Evolutionary conservation across 1,140 invertebrate species (phyloP).

Genomic region (Polypedilum pembai): DNA sequence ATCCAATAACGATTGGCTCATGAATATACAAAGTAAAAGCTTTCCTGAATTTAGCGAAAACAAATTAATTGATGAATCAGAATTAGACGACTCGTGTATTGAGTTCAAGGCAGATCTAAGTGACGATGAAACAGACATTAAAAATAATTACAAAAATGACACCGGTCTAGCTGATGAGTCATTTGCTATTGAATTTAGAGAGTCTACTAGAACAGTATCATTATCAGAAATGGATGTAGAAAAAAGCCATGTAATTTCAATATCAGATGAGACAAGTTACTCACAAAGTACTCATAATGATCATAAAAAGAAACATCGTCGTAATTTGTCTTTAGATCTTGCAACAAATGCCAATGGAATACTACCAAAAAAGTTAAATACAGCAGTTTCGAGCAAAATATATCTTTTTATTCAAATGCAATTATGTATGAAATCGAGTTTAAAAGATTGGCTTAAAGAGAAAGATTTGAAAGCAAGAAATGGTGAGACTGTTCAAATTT

Average conservation of each 20-base stretch:
- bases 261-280: not conserved
- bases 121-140: not conserved
- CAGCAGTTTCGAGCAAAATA: constrained; percentile 45
- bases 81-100: constrained; percentile 28
- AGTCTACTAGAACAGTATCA: constrained; percentile 30
- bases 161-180: constrained; percentile 33
- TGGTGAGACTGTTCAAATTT: constrained; percentile 62
- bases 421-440: constrained; percentile 77
- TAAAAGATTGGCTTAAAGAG: constrained; percentile 79
- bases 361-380: constrained; percentile 34
- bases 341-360: constrained; percentile 34
- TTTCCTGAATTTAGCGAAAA: constrained; percentile 27
- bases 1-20: not conserved
- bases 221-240: not conserved
- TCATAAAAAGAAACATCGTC: constrained; percentile 32
- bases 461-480: constrained; percentile 41
- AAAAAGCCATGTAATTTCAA: constrained; percentile 4
- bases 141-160: not conserved
- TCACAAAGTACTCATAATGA: constrained; percentile 30
- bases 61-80: not conserved
- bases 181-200: constrained; percentile 43
- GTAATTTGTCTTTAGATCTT: constrained; percentile 46
- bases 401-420: constrained; percentile 98
- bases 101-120: constrained; percentile 25
- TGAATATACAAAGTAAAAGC: constrained; percentile 28